Percentiles rank a stretch among this genome's conserved stretches.
phyloP scores from a whole-genome alignment of 2,113 vertebrate genomes.

The Embiotoca jacksoni region DNA sequence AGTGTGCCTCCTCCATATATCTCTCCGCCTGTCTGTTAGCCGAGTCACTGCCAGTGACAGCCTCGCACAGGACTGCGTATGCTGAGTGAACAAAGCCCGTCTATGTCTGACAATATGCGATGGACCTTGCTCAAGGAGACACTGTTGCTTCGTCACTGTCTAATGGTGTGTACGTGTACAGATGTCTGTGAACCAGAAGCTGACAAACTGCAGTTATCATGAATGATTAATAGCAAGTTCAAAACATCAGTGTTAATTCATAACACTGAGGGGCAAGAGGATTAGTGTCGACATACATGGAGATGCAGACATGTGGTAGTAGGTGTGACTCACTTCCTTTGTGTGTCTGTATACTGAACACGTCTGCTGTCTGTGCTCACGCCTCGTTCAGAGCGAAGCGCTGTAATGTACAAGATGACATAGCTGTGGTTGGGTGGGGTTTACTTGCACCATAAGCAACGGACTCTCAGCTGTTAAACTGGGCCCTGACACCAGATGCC shows the following conservation, averaged over 20 bases:
- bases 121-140: conserved; percentile 61
- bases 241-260: conserved; percentile 48
- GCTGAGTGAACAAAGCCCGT: conserved; percentile 57
- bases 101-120: conserved; percentile 52
- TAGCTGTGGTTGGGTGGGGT: conserved; percentile 45
- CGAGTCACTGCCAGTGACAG: conserved; percentile 49
- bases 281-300: not conserved
- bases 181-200: conserved; percentile 20
- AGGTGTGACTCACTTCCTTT: conserved; percentile 65
- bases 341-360: not conserved
- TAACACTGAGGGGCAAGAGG: not conserved
- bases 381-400: conserved; percentile 2
- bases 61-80: conserved; percentile 18
- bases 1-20: conserved; percentile 56
- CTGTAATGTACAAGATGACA: not conserved
- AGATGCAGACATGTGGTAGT: conserved; percentile 25
- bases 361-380: conserved; percentile 14
- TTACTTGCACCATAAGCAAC: conserved; percentile 53
- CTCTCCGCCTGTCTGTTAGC: conserved; percentile 46
- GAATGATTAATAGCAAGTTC: conserved; percentile 46
- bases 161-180: conserved; percentile 16
- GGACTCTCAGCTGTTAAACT: conserved; percentile 64
- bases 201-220: conserved; percentile 19
- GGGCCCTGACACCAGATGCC: conserved; percentile 54
- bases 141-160: conserved; percentile 69